Conservation (phyloP, 2,888 invertebrate genomes). For the Ephialtes manifestator region DNA sequence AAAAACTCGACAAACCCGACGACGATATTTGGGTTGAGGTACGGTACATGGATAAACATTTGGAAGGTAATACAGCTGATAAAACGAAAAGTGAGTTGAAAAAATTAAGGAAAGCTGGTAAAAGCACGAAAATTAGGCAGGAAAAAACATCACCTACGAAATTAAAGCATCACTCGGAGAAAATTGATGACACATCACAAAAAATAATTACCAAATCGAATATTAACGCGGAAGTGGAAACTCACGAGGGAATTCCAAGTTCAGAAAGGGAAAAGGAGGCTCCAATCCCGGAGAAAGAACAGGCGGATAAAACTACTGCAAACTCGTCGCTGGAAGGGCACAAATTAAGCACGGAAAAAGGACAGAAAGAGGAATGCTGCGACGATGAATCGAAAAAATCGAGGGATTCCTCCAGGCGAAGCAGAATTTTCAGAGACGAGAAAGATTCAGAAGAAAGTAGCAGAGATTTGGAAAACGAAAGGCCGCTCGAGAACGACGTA, state of each 20-base stretch:
- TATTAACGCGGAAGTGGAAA: not conserved
- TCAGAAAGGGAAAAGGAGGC: not conserved
- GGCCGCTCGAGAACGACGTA: constrained; percentile 23
- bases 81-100: not conserved
- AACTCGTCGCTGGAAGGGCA: not conserved
- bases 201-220: not conserved
- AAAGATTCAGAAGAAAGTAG: not conserved
- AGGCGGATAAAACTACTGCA: not conserved
- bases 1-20: constrained; percentile 77
- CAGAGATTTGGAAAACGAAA: constrained; percentile 32
- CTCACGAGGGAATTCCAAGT: not conserved
- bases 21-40: constrained; percentile 80
- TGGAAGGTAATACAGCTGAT: constrained; percentile 10
- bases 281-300: not conserved
- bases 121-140: not conserved
- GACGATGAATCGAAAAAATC: constrained; percentile 25
- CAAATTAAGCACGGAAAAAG: constrained; percentile 1
- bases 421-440: constrained; percentile 18
- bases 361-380: not conserved
- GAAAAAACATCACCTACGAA: constrained; percentile 13
- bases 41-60: constrained; percentile 71
- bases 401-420: not conserved
- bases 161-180: not conserved
- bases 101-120: not conserved
- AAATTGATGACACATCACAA: not conserved